These are phyloP conservation scores for Caenorhabditis wallacei DNA, from an alignment of 2,888 invertebrate genomes.

Conservation along the genomic window DNA sequence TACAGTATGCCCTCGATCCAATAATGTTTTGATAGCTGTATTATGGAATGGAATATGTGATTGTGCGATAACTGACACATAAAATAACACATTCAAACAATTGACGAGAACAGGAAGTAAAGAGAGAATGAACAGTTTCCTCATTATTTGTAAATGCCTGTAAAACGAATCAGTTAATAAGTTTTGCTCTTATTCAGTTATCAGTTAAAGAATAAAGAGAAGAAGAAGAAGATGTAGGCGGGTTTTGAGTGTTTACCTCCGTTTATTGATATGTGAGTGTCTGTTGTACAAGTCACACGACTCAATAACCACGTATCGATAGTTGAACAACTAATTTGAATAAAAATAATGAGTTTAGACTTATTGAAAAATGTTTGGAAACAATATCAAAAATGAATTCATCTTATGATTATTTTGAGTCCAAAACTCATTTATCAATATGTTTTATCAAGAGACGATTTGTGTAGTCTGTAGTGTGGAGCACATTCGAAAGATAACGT, in stretches of 20 bases:
- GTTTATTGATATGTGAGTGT: slow-evolving; percentile 24
- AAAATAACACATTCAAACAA: slow-evolving; percentile 46
- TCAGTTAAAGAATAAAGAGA: slow-evolving; percentile 3
- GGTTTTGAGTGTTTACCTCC: slow-evolving; percentile 25
- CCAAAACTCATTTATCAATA: slow-evolving; percentile 6
- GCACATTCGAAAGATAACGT: neutral
- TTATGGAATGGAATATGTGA: slow-evolving; percentile 61
- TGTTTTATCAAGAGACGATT: neutral
- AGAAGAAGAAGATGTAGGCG: slow-evolving; percentile 25
- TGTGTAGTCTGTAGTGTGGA: slow-evolving; percentile 14
- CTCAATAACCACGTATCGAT: neutral
- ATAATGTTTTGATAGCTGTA: slow-evolving; percentile 38
- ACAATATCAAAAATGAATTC: neutral
- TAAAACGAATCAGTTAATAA: slow-evolving; percentile 4
- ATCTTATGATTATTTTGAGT: neutral
- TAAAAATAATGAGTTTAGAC: neutral
- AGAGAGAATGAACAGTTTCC: slow-evolving; percentile 19
- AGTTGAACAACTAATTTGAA: slow-evolving; percentile 7
- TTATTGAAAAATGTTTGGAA: neutral
- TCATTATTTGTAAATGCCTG: slow-evolving; percentile 5
- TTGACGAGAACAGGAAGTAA: slow-evolving; percentile 3
- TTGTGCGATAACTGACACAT: slow-evolving; percentile 55
- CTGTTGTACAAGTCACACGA: slow-evolving; percentile 29
- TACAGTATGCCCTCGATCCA: slow-evolving; percentile 50
- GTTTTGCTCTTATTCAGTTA: slow-evolving; percentile 5